Evolutionary conservation across 2,797 vertebrate genomes (phyloP), one percentile per base, ranked within the genome.

Genomic region (Molossus alvarezi): DNA sequence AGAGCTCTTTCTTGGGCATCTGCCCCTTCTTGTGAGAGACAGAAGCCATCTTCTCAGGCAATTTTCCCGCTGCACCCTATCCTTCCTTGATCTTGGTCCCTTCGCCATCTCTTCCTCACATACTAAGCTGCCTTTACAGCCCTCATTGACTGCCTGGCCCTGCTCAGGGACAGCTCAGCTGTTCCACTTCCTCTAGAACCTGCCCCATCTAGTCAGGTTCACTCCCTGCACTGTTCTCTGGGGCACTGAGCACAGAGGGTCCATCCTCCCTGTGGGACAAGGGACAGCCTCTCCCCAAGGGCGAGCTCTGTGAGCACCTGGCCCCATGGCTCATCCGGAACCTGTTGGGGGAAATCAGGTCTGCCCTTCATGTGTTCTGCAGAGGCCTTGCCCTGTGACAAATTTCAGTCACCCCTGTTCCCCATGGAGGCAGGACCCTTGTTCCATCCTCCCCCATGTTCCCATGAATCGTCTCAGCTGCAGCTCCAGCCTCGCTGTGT

Each of bases 1-100:
- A 67, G 83, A 83, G n/a, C 55, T 76, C 29, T 75, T 88, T 71
- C 83, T 60, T 41, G 29, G 57, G 41, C 14, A 20, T 75, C 91
- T 91, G 80, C 73, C 41, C 55, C 23, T 94, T 27, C 53, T 29
- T 48, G 64, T 7, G 1, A 45, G 79, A 82, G 37, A n/a, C 41
- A 88, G 58, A 29, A 53, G 9, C 57, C 76, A 15, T 73, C 67
- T 80, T 77, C 65, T 92, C 48, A 67, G 77, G 69, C 8, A 1
- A 12, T 60, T 37, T 45, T 12, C 53, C 29, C 18, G 25, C 73
- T n/a, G 1, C 2, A 3, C 17, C 81, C 48, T 60, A 60, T 65
- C 57, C 41, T 92, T 57, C 76, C 33, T 25, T 27, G 20, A 79
- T 29, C 11, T 0, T 37, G 15, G 9, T 41, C 9, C 65, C 15